phyloP scores from a whole-genome alignment of 1,140 invertebrate genomes.

The Sarcophaga bullata region DNA sequence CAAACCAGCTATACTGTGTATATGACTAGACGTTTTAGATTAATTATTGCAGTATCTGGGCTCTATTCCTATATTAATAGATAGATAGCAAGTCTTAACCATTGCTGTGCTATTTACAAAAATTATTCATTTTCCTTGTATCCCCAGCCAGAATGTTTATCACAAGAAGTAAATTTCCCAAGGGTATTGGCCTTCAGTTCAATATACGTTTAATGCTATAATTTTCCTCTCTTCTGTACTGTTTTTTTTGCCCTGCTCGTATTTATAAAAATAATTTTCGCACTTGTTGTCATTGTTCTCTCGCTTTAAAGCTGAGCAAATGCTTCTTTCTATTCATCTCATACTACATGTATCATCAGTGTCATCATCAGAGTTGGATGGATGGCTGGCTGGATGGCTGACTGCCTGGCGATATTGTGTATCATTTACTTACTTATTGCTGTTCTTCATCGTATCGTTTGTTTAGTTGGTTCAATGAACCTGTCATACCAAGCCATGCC shows the following conservation, averaged over 20 bases:
- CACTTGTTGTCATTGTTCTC: background rate
- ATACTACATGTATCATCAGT: background rate
- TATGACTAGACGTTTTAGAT: too few species aligned
- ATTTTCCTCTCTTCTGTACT: background rate
- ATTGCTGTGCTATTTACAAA: too few species aligned
- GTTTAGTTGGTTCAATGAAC: conserved; percentile 6
- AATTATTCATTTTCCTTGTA: too few species aligned
- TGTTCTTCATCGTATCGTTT: background rate
- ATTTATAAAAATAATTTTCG: background rate
- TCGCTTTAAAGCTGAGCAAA: background rate
- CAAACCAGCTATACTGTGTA: too few species aligned
- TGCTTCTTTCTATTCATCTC: background rate
- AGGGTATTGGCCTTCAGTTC: too few species aligned
- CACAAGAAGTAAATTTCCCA: too few species aligned
- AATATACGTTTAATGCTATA: background rate
- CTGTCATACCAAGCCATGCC: conserved; percentile 1
- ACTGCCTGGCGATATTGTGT: background rate
- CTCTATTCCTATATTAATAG: too few species aligned
- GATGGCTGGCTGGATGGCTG: too few species aligned
- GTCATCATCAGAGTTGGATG: background rate
- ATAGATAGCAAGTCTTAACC: too few species aligned
- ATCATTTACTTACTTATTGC: conserved; percentile 13
- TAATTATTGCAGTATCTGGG: too few species aligned
- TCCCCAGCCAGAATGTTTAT: too few species aligned
- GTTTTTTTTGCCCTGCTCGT: background rate